phyloP scores from a whole-genome alignment of 2,113 vertebrate species.

The Pteropus alecto region DNA sequence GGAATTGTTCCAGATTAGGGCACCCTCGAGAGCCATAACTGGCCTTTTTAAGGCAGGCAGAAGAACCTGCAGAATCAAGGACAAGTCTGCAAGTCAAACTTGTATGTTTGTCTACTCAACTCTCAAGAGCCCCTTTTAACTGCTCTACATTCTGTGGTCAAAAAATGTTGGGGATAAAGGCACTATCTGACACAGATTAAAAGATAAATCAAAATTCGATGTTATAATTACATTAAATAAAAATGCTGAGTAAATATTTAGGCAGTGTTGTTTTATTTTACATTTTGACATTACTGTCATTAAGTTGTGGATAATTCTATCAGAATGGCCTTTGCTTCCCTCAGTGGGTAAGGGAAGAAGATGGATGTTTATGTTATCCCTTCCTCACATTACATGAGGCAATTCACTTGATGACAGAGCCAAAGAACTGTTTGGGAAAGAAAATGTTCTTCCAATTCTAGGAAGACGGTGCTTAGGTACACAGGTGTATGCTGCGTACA shows the following conservation, averaged over 20 bases:
- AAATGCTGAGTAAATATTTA: background rate
- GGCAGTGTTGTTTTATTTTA: background rate
- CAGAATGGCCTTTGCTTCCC: background rate
- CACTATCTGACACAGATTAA: background rate
- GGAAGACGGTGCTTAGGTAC: background rate
- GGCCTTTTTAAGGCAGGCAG: constrained; percentile 14
- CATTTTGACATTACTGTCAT: background rate
- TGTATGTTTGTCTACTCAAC: background rate
- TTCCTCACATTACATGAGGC: background rate
- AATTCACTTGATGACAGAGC: background rate
- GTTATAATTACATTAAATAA: background rate
- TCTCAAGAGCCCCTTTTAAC: background rate
- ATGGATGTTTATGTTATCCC: background rate
- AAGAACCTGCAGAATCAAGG: constrained; percentile 20
- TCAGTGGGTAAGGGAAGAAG: background rate
- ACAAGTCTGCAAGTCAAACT: background rate
- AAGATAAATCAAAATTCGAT: background rate
- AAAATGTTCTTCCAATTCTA: background rate
- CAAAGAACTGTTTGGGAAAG: background rate
- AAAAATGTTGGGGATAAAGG: background rate
- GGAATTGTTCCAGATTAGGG: constrained; percentile 55
- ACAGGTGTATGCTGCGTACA: background rate
- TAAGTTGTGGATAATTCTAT: background rate
- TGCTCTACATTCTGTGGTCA: background rate
- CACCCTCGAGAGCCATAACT: constrained; percentile 32